Base-by-base conservation (phyloP, 1,140 invertebrate genomes). In the Pseudomyrmex pallidus region DNA sequence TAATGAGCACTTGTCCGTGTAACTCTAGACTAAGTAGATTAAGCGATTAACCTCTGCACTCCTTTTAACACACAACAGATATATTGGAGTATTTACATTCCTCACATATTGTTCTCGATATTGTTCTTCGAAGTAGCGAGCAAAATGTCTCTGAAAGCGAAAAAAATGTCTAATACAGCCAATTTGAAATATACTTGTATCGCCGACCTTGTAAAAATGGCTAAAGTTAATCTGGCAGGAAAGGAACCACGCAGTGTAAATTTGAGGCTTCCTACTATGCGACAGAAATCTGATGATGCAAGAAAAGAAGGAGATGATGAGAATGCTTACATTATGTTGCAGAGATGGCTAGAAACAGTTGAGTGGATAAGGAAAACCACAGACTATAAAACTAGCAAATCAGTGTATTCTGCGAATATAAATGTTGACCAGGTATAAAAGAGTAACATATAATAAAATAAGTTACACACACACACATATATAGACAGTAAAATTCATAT, bases 341-440 rank as follows among this genome's bases (percentile, higher is more conserved):
- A 96, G 95, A 96, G 96, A 91, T 97, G 96, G 92, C 93, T 97
- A 22, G 95, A 95, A 54, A 91, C 96, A 13, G 90, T 97, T 0
- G 91, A 94, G 1, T 95, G 92, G 83, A 93, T 96, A 68, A 95
- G 94, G 82, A 95, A 93, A 12, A 94, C 94, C 72, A 92, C 94
- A 9, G 95, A 96, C 68, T 96, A 95, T 89, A 85, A 92, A 44
- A 93, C 94, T 61, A 93, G 96, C 74, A 95, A 95, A 22, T 44
- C 54, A 93, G 44, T 94, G 94, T 87, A 94, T 95, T 86, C 90
- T 96, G 10, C 95, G 95, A 54, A 89, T 91, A 54, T 94, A 95
- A 83, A 95, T 94, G 52, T 89, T 90, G 57, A 92, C 95, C 59
- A 95, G 95, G 90, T 94, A 35, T 35, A 35, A 35, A 87, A 95